These are phyloP conservation scores for Temnothorax longispinosus DNA, from an alignment of 1,140 invertebrate species.

Conservation along the genomic window DNA sequence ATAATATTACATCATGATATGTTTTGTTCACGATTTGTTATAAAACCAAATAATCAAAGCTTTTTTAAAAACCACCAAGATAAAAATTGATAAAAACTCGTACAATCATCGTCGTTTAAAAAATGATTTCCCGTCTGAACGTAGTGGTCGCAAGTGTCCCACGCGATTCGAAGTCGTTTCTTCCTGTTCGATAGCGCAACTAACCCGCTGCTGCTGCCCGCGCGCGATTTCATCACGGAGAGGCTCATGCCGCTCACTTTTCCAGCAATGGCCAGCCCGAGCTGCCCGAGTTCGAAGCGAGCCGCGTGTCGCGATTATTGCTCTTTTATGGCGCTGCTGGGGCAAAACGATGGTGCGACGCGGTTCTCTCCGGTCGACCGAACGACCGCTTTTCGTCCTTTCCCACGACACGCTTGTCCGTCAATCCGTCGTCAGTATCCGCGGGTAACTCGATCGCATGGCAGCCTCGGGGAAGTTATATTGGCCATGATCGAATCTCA, in stretches of 20 bases:
- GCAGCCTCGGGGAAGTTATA: conserved; percentile 2
- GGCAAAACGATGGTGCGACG: conserved; percentile 15
- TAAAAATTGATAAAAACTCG: neutral
- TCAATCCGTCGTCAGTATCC: conserved; percentile 10
- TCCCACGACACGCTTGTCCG: conserved; percentile 55
- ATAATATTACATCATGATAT: neutral
- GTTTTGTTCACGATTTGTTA: neutral
- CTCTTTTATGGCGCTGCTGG: conserved; percentile 52
- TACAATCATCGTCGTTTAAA: neutral
- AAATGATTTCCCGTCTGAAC: neutral
- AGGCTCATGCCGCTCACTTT: conserved; percentile 62
- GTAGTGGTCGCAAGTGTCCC: neutral
- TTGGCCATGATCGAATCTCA: conserved; percentile 31
- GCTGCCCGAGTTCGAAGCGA: conserved; percentile 24
- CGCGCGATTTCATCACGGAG: conserved; percentile 59
- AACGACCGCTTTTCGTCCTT: conserved; percentile 46
- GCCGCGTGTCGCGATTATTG: conserved; percentile 52
- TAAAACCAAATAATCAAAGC: neutral
- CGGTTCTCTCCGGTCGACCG: conserved; percentile 40
- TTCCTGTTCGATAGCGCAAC: neutral
- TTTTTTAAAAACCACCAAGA: neutral
- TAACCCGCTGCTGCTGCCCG: neutral
- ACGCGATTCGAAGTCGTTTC: neutral
- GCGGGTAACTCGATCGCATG: neutral
- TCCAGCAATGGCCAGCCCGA: conserved; percentile 58